Conservation (phyloP, 37 sponge, comb jelly and placozoan species). For the Agelas oroides region DNA sequence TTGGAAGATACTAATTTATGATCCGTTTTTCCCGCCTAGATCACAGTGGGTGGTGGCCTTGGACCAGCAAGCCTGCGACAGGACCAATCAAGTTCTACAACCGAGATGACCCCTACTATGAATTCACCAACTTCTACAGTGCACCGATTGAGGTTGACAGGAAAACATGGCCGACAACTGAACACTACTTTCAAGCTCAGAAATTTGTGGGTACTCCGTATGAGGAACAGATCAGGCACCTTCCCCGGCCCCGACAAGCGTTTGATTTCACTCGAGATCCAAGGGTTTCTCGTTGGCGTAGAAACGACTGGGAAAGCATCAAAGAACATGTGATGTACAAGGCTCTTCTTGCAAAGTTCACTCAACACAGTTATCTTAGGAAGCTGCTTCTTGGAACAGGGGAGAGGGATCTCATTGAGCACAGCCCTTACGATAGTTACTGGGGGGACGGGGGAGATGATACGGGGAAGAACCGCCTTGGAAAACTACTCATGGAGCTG, state of each 20-base stretch:
- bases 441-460: constrained; percentile 85
- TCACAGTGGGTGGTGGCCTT: too few species aligned
- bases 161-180: constrained; percentile 57
- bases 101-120: constrained; percentile 70
- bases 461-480: constrained; percentile 62
- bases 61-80: too few species aligned
- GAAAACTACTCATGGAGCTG: constrained; percentile 46
- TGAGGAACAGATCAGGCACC: constrained; percentile 14
- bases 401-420: constrained; percentile 50
- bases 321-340: constrained; percentile 63
- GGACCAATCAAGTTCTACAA: constrained; percentile 67
- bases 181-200: constrained; percentile 83
- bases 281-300: constrained; percentile 40
- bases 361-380: constrained; percentile 35
- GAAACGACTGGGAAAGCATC: constrained; percentile 69
- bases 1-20: too few species aligned
- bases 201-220: constrained; percentile 75
- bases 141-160: constrained; percentile 26
- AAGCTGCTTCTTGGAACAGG: constrained; percentile 44
- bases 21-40: too few species aligned
- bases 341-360: constrained; percentile 75
- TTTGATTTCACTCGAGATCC: constrained; percentile 62
- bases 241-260: constrained; percentile 51
- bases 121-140: constrained; percentile 72
- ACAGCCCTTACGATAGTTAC: constrained; percentile 54